Base-by-base conservation (phyloP, 2,888 invertebrate genomes). In the Selenia dentaria region DNA sequence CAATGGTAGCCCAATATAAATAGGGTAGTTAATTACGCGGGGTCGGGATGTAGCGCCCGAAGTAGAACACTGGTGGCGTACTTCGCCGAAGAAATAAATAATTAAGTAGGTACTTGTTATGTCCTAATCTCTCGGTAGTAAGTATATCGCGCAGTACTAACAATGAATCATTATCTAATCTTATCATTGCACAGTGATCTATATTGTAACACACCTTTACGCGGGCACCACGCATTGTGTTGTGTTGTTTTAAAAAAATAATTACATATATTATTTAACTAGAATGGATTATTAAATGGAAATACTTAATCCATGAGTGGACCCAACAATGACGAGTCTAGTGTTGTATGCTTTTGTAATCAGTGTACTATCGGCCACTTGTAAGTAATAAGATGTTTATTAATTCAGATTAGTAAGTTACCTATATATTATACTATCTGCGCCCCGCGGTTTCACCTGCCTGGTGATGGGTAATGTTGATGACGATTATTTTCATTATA, bases 131-230 rank as follows among this genome's bases (percentile, higher is more conserved):
- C 18, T 42, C 3, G 18, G 24, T 40, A 28, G 40, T 49, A 22
- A 8, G 8, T 22, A 43, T 48, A 54, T 57, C 46, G 43, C 51
- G 62, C 62, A 62, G 13, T 14, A 46, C 35, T 22, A 39, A 64
- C 62, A 73, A 70, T 77, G 74, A 75, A 62, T 73, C 70, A 71
- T 59, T 78, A 81, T 78, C 79, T 67, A 45, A 83, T 83, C 83
- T 84, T 83, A 84, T 84, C 83, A 54, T 27, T 43, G 51, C 56
- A 46, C 62, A 63, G 70, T 71, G 73, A 66, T 66, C 70, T 67
- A 70, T 61, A 69, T 68, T 71, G 65, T 64, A 60, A 57, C 66
- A 64, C 67, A 57, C 70, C 66, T 59, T 50, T 36, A 59, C 56
- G 57, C 52, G 61, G 54, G 57, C 61, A 62, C 54, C 68, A 64